A percentile compares a stretch with the other conserved stretches of the same genome.
phyloP scores from a whole-genome alignment of 2,888 invertebrate genomes.

The Heteromyza rotundicornis region DNA sequence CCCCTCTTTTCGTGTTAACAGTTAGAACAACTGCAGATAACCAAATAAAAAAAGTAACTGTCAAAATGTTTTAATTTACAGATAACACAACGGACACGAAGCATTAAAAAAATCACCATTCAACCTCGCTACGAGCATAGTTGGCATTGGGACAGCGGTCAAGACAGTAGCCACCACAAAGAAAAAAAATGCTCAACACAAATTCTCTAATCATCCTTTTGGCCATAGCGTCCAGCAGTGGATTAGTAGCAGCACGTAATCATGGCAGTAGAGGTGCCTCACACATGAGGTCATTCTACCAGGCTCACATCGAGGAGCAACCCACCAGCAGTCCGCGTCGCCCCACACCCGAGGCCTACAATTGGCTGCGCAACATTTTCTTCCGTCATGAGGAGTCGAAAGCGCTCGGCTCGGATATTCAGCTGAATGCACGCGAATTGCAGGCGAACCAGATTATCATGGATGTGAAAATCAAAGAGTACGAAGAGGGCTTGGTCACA shows the following conservation, averaged over 20 bases:
- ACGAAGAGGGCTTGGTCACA: slow-evolving; percentile 65
- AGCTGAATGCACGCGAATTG: slow-evolving; percentile 64
- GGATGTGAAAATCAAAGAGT: slow-evolving; percentile 66
- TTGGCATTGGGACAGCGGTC: background rate
- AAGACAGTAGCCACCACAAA: background rate
- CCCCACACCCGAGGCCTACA: slow-evolving; percentile 46
- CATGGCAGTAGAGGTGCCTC: slow-evolving; percentile 23
- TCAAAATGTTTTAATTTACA: background rate
- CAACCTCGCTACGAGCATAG: background rate
- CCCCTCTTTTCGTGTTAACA: too few species aligned
- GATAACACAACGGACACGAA: background rate
- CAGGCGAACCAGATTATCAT: slow-evolving; percentile 68
- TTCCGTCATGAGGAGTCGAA: slow-evolving; percentile 63
- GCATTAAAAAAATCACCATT: too few species aligned
- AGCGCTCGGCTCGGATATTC: slow-evolving; percentile 65
- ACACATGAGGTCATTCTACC: too few species aligned
- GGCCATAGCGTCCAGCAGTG: background rate
- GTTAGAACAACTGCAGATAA: too few species aligned
- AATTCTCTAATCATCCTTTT: background rate
- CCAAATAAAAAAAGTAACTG: too few species aligned
- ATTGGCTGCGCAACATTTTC: slow-evolving; percentile 62
- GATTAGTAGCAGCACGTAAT: slow-evolving; percentile 37
- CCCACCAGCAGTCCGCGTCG: slow-evolving; percentile 25
- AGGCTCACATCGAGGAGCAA: too few species aligned
- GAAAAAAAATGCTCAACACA: background rate